Evolutionary conservation across 2,888 invertebrate genomes (phyloP).

Genomic region (Protonemura montana): DNA sequence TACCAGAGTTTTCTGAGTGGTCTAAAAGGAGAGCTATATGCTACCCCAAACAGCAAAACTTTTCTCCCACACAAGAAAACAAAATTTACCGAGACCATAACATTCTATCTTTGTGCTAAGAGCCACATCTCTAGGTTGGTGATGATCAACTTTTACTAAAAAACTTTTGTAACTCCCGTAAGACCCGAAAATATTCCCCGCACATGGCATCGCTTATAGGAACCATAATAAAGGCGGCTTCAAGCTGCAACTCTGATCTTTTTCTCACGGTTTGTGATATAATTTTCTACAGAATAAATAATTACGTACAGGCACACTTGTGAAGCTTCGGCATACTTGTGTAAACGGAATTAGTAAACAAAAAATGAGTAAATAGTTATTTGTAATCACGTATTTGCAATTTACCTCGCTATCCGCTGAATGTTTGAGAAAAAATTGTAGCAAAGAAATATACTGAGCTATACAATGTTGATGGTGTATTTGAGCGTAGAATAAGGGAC

Average conservation of each 20-base stretch:
- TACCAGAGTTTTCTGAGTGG: conserved; percentile 25
- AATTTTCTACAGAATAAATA: no score
- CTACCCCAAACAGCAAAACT: conserved; percentile 39
- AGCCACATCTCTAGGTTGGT: conserved; percentile 13
- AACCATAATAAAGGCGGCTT: no score
- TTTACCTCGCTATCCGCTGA: not conserved
- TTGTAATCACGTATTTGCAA: no score
- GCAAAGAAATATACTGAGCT: not conserved
- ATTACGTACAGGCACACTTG: no score
- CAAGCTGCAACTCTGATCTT: no score
- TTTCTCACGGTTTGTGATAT: no score
- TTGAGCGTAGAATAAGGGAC: not conserved
- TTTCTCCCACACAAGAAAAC: conserved; percentile 40
- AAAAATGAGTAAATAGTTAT: no score
- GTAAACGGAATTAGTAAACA: no score
- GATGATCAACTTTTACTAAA: conserved; percentile 36
- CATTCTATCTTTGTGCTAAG: conserved; percentile 39
- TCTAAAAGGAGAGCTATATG: conserved; percentile 20
- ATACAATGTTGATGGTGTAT: not conserved
- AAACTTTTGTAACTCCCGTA: conserved; percentile 28
- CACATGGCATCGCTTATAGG: not conserved
- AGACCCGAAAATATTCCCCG: conserved; percentile 29
- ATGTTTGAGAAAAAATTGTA: not conserved
- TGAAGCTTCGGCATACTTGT: no score
- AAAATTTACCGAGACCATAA: conserved; percentile 42